A percentile compares a stretch with the other conserved stretches of the same genome.
phyloP scores from a whole-genome alignment of 35 echinoderm and acorn worm species.

The Eucidaris tribuloides region DNA sequence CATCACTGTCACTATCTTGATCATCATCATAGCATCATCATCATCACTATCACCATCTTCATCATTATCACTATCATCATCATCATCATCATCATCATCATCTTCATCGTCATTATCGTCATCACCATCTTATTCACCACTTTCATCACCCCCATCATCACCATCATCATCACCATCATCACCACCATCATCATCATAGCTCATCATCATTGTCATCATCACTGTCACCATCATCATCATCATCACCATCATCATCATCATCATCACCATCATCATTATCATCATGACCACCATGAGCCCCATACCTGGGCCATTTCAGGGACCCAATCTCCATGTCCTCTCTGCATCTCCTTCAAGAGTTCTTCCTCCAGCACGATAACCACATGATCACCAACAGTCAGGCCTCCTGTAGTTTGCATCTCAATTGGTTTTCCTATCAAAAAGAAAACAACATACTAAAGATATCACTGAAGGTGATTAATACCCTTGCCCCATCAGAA shows the following conservation, averaged over 20 bases:
- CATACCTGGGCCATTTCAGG: not conserved
- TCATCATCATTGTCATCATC: not conserved
- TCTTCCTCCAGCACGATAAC: not conserved
- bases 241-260: not conserved
- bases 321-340: constrained; percentile 7
- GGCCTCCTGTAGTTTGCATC: not conserved
- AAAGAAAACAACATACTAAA: too few relatives aligned
- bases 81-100: too few relatives aligned
- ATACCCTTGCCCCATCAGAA: too few relatives aligned
- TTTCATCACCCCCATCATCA: not conserved
- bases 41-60: too few relatives aligned
- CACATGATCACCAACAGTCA: not conserved
- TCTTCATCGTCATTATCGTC: too few relatives aligned
- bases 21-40: too few relatives aligned
- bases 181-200: not conserved
- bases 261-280: not conserved
- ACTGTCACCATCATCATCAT: not conserved
- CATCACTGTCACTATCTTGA: too few relatives aligned
- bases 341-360: not conserved
- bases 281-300: not conserved
- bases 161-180: not conserved
- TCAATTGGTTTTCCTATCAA: not conserved
- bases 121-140: too few relatives aligned
- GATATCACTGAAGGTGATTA: too few relatives aligned
- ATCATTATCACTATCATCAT: too few relatives aligned